Evolutionary conservation across 1,140 invertebrate species (phyloP), one percentile per base, ranked within the genome.

Genomic region (Oreohelix idahoensis): DNA sequence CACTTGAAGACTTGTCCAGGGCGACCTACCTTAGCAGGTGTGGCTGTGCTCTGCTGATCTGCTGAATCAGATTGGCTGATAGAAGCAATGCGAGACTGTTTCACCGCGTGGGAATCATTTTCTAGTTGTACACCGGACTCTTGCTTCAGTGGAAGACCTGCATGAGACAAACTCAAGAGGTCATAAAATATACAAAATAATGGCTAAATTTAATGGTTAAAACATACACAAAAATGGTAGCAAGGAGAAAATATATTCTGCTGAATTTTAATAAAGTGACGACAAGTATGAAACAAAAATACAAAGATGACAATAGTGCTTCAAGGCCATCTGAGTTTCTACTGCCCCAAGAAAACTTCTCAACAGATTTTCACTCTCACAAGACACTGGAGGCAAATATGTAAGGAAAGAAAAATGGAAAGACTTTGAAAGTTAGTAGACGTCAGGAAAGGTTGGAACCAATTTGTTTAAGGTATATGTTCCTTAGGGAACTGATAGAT

Each of bases 241-340:
- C n/a, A n/a, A n/a, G n/a, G n/a, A n/a, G n/a, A n/a, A n/a, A n/a
- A n/a, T n/a, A n/a, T n/a, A n/a, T n/a, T n/a, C n/a, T n/a, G n/a
- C n/a, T n/a, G n/a, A n/a, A n/a, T n/a, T n/a, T n/a, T n/a, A n/a
- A n/a, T n/a, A n/a, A n/a, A n/a, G n/a, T n/a, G n/a, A n/a, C n/a
- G n/a, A n/a, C n/a, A n/a, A n/a, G n/a, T n/a, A n/a, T n/a, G n/a
- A n/a, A n/a, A n/a, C n/a, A n/a, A n/a, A n/a, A n/a, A n/a, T n/a
- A n/a, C n/a, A n/a, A n/a, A n/a, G n/a, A n/a, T n/a, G n/a, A n/a
- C n/a, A n/a, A n/a, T n/a, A n/a, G n/a, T n/a, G 90, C 94, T 99
- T 51, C 95, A 96, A 35, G 97, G 97, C 0, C 98, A 99, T 92
- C 96, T 98, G 89, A 96, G 96, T 0, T 98, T 96, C 89, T 99